A percentile compares a stretch with the other conserved stretches of the same genome.
These are phyloP conservation scores for Volucella inflata DNA, from an alignment of 2,888 invertebrate genomes.

Conservation along the genomic window DNA sequence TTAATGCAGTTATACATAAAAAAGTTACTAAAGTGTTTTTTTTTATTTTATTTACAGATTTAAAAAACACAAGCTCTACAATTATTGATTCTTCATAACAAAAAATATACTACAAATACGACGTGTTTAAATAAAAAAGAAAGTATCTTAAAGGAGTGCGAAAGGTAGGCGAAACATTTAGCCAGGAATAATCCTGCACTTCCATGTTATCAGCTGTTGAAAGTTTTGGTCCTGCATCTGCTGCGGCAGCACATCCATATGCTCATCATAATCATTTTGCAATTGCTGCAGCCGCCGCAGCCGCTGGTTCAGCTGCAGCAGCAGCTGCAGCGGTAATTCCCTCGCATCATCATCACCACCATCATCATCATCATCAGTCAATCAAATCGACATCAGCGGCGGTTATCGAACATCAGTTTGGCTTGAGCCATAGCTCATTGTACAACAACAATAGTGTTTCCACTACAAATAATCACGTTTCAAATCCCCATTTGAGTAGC, in stretches of 20 bases:
- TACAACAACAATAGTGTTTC: slow-evolving; percentile 59
- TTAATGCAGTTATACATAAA: background rate
- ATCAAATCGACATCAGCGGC: slow-evolving; percentile 63
- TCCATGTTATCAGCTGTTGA: slow-evolving; percentile 80
- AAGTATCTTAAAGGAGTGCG: background rate
- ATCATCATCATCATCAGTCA: slow-evolving; percentile 57
- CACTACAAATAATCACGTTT: slow-evolving; percentile 59
- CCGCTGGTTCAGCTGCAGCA: slow-evolving; percentile 78
- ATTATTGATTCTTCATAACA: background rate
- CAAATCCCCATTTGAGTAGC: slow-evolving; percentile 50
- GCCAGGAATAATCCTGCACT: slow-evolving; percentile 62
- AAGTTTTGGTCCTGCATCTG: slow-evolving; percentile 78
- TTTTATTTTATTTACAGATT: slow-evolving; percentile 17
- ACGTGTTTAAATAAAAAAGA: background rate
- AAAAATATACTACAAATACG: background rate
- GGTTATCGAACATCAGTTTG: slow-evolving; percentile 64
- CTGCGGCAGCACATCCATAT: slow-evolving; percentile 77
- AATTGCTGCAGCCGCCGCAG: slow-evolving; percentile 78
- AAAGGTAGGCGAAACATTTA: slow-evolving; percentile 34
- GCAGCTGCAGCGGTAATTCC: slow-evolving; percentile 76
- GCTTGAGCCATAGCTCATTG: slow-evolving; percentile 53
- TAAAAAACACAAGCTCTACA: background rate
- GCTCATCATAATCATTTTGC: slow-evolving; percentile 78
- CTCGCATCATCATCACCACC: slow-evolving; percentile 65
- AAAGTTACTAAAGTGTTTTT: background rate